These are phyloP conservation scores for Xerus inauris DNA, from an alignment of 2,113 vertebrate species.

Conservation along the genomic window DNA sequence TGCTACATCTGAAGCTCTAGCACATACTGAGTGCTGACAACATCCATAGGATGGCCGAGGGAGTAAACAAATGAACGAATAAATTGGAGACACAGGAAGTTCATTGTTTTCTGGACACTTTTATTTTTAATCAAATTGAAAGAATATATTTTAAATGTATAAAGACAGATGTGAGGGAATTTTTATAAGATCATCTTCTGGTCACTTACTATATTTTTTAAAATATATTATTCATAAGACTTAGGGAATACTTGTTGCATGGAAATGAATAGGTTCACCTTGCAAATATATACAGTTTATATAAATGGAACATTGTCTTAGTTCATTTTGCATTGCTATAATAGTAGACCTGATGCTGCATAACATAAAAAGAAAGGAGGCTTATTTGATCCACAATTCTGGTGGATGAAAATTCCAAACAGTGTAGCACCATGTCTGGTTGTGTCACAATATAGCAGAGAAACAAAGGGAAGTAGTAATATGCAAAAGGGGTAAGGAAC, in stretches of 20 bases:
- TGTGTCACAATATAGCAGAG: not conserved
- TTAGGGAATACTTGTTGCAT: not conserved
- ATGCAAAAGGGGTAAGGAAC: not conserved
- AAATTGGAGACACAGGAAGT: not conserved
- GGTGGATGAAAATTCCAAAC: not conserved
- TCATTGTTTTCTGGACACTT: not conserved
- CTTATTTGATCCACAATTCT: not conserved
- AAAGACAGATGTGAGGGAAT: not conserved
- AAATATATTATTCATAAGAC: not conserved
- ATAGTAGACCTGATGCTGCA: not conserved
- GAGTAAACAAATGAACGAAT: not conserved
- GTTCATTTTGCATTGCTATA: not conserved
- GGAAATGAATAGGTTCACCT: not conserved
- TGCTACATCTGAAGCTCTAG: not conserved
- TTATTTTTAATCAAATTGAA: not conserved
- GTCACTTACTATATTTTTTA: not conserved
- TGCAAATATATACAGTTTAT: not conserved
- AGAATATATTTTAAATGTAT: not conserved
- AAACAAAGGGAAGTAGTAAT: not conserved
- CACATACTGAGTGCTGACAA: not conserved
- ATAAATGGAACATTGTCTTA: not conserved
- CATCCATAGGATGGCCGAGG: not conserved
- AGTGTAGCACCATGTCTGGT: not conserved
- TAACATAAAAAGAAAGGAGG: not conserved
- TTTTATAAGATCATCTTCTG: constrained; percentile 14